phyloP scores from a whole-genome alignment of 2,888 invertebrate genomes.

The Saturnia pavonia region DNA sequence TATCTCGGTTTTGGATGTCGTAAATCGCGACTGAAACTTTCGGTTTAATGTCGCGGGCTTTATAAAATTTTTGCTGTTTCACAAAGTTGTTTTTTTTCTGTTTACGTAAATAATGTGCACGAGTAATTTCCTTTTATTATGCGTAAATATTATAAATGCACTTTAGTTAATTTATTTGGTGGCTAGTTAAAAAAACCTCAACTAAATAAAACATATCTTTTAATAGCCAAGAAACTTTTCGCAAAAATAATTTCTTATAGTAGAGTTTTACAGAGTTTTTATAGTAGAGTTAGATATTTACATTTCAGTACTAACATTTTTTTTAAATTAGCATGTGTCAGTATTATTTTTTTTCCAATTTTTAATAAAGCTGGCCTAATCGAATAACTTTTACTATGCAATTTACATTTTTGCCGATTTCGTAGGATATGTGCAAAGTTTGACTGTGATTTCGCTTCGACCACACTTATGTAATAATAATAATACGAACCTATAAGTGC shows the following conservation, averaged over 20 bases:
- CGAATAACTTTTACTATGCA: neutral
- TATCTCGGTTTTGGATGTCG: constrained; percentile 51
- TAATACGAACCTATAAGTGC: too few species aligned
- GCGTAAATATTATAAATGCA: neutral
- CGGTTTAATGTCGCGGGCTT: constrained; percentile 50
- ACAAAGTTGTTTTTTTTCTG: constrained; percentile 6
- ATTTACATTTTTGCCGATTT: neutral
- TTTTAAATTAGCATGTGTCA: too few species aligned
- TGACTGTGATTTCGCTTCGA: neutral
- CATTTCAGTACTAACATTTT: too few species aligned
- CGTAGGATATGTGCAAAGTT: neutral
- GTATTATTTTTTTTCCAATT: too few species aligned
- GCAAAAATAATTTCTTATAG: neutral
- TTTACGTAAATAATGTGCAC: constrained; percentile 5
- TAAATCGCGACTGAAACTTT: constrained; percentile 61
- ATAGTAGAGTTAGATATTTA: too few species aligned
- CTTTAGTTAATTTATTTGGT: neutral
- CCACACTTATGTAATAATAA: neutral
- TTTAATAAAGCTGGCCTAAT: neutral
- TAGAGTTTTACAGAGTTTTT: constrained; percentile 45
- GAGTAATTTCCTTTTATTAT: neutral
- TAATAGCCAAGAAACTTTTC: neutral
- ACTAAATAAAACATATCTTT: neutral
- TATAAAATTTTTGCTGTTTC: constrained; percentile 36
- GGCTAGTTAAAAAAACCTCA: neutral